These are phyloP conservation scores for Tupiocoris notatus DNA, from an alignment of 2,888 invertebrate species.

Conservation along the genomic window DNA sequence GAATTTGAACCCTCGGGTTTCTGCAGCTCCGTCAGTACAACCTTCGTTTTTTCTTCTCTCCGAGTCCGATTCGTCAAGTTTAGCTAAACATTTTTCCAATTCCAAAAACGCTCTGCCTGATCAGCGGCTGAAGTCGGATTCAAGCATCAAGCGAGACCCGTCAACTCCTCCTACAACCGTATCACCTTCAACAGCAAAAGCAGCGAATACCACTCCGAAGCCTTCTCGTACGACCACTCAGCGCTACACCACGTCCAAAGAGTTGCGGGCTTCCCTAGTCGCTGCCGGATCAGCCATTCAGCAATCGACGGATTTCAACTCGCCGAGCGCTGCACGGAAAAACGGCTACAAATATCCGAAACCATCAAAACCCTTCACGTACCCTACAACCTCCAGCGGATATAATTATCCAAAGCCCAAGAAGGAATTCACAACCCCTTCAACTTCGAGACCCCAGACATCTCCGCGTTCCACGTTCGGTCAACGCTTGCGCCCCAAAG, in stretches of 20 bases:
- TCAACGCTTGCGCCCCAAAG: slow-evolving; percentile 1
- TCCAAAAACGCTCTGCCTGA: background rate
- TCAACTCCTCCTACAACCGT: background rate
- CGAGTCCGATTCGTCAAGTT: slow-evolving; percentile 19
- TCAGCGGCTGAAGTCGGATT: background rate
- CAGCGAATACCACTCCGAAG: background rate
- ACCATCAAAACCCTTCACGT: slow-evolving; percentile 27
- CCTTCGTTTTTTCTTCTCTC: slow-evolving; percentile 11
- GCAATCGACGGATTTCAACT: background rate
- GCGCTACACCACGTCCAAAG: slow-evolving; percentile 4
- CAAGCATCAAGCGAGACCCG: background rate
- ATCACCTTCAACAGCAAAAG: background rate
- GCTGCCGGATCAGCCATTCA: background rate
- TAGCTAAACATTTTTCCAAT: slow-evolving; percentile 14
- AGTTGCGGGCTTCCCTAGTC: background rate
- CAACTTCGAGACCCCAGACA: background rate
- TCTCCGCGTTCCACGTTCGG: background rate
- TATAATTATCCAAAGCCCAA: slow-evolving; percentile 34
- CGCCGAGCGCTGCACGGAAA: background rate
- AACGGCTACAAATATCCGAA: slow-evolving; percentile 36
- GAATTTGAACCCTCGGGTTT: slow-evolving; percentile 9
- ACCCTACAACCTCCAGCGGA: slow-evolving; percentile 20
- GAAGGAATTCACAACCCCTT: slow-evolving; percentile 21
- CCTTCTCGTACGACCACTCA: background rate
- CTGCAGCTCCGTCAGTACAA: background rate